Base-by-base conservation (phyloP, 1,140 invertebrate species). In the Drosophila erecta region DNA sequence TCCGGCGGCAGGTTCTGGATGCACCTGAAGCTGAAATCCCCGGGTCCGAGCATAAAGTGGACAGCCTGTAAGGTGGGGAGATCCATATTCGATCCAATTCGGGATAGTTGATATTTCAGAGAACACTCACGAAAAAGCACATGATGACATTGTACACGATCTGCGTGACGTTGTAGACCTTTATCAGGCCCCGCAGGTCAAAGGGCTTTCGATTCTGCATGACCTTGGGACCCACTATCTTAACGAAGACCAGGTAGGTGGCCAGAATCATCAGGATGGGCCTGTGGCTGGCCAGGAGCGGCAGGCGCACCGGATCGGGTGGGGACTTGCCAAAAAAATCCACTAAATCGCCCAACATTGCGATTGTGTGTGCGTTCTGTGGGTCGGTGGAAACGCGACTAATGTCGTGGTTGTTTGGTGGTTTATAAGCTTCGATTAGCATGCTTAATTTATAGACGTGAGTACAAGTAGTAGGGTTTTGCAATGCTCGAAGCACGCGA, bases 131-230 rank as follows among this genome's bases (percentile, higher is more conserved):
- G 6, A 3, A 3, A 3, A 40, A 5, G 4, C 74, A 47, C 10
- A 87, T 41, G 2, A 22, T 1, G 6, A 40, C 12, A 17, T 90
- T 90, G 49, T 66, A 81, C 6, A 64, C 0, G 1, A 91, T 95
- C 93, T 97, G 95, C 1, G 94, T 92, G 8, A 96, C 92, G 79
- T 98, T 98, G 92, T 98, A 98, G 7, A 95, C 58, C 17, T 96
- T 94, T 17, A 98, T 94, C 0, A 94, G 79, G 22, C 94, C 49
- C 58, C 95, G 96, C 15, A 98, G 92, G 15, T 96, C 93, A 72
- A 95, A 97, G 0, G 97, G 95, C 86, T 97, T 95, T 60, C 95
- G 94, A 70, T 97, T 94, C 67, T 94, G 94, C 98, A 98, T 98
- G 50, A 95, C 95, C 46, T 92, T 93, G 2, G 96, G 97, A 1